Evolutionary conservation across 2,113 vertebrate species (phyloP).

Genomic region (Alexandromys fortis): DNA sequence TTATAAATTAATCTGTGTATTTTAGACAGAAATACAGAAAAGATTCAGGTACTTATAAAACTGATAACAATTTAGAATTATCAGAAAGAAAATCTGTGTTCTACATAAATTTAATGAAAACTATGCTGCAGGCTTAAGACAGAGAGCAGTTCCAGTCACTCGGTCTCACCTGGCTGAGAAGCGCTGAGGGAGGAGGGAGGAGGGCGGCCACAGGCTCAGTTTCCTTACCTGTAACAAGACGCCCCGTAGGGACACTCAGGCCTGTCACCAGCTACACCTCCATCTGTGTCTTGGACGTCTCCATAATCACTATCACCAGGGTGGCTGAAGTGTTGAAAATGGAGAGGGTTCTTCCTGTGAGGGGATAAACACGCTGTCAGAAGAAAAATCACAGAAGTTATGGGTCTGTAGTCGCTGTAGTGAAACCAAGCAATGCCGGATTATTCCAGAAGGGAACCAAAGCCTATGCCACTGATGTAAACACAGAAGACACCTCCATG

Average conservation of each 20-base stretch:
- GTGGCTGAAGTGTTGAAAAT: constrained; percentile 89
- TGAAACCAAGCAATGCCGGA: not conserved
- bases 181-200: not conserved
- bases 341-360: constrained; percentile 88
- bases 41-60: not conserved
- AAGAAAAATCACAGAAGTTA: not conserved
- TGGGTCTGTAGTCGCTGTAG: not conserved
- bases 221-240: constrained; percentile 86
- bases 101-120: constrained; percentile 20
- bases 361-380: not conserved
- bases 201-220: not conserved
- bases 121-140: not conserved
- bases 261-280: constrained; percentile 62
- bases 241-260: constrained; percentile 87
- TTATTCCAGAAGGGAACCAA: constrained; percentile 15
- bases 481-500: not conserved
- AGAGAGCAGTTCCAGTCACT: not conserved
- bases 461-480: not conserved
- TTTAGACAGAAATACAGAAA: constrained; percentile 22
- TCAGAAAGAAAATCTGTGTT: constrained; percentile 34
- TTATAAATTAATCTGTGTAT: constrained; percentile 19
- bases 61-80: constrained; percentile 25
- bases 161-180: not conserved
- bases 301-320: constrained; percentile 86
- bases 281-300: not conserved